These are phyloP conservation scores for Saguinus imperator DNA, from an alignment of 2,113 vertebrate species.

Conservation along the genomic window DNA sequence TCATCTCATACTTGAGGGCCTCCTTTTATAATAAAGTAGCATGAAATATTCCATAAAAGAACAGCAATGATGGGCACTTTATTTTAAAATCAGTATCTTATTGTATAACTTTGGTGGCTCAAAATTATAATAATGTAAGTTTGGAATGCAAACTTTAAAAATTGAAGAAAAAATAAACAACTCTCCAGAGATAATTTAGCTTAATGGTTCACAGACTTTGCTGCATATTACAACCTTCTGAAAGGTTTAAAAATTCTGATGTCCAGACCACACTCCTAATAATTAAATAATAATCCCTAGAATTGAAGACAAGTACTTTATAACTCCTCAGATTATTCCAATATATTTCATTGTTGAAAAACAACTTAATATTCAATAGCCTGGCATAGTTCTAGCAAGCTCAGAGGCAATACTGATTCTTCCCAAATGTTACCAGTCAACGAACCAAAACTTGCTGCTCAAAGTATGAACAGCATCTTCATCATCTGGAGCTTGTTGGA, in stretches of 20 bases:
- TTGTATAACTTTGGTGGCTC: neutral
- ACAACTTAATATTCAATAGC: neutral
- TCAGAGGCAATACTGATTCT: too few species aligned
- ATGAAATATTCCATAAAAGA: neutral
- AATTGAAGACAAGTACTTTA: neutral
- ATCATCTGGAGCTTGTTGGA: neutral
- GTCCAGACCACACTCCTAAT: neutral
- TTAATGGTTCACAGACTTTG: neutral
- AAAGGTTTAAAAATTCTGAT: neutral
- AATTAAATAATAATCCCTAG: neutral
- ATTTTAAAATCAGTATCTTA: neutral
- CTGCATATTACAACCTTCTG: neutral
- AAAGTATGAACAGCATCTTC: too few species aligned
- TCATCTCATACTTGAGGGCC: neutral
- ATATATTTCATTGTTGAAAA: neutral
- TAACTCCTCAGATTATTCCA: neutral
- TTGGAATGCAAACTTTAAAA: neutral
- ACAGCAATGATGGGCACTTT: neutral
- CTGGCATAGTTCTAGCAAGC: neutral
- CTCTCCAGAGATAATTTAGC: neutral
- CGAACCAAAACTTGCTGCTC: neutral
- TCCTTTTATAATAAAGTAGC: conserved; percentile 25
- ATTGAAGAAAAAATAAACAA: neutral
- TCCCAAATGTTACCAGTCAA: neutral
- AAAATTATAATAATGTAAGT: neutral